A percentile compares a stretch with the other conserved stretches of the same genome.
phyloP scores from a whole-genome alignment of 2,888 invertebrate species.

The Ennomos fuscantarius region DNA sequence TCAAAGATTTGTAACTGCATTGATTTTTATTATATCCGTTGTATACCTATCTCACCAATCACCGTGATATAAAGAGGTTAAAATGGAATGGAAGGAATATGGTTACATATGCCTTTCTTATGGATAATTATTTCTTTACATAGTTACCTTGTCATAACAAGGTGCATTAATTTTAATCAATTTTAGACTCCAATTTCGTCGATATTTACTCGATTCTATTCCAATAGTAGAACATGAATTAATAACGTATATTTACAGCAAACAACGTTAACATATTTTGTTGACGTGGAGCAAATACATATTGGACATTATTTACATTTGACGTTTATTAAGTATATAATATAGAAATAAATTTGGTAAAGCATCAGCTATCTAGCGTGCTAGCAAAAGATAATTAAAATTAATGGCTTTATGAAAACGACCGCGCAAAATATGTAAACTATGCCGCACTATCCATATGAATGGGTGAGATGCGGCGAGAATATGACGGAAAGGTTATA shows the following conservation, averaged over 20 bases:
- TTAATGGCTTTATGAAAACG: slow-evolving; percentile 71
- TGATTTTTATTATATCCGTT: no score
- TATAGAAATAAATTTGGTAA: slow-evolving; percentile 35
- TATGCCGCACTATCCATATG: slow-evolving; percentile 71
- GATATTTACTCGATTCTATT: no score
- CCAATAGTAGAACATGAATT: no score
- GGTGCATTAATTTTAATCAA: no score
- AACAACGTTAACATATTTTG: slow-evolving; percentile 6
- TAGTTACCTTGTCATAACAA: no score
- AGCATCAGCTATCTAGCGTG: slow-evolving; percentile 46
- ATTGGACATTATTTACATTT: slow-evolving; percentile 35
- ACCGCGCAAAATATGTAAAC: slow-evolving; percentile 71
- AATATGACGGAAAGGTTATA: slow-evolving; percentile 70
- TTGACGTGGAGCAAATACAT: slow-evolving; percentile 25
- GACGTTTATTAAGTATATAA: slow-evolving; percentile 22
- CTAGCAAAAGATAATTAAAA: slow-evolving; percentile 65
- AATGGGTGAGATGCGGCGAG: slow-evolving; percentile 65
- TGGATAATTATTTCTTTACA: no score
- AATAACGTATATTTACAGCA: background rate
- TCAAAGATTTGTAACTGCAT: no score
- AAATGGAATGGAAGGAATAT: no score
- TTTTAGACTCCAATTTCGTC: no score
- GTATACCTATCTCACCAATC: no score
- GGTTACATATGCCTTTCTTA: no score
- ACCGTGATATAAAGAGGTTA: no score